Evolutionary conservation across 2,113 vertebrate species (phyloP).

Genomic region (Ptychochromis oligacanthus): DNA sequence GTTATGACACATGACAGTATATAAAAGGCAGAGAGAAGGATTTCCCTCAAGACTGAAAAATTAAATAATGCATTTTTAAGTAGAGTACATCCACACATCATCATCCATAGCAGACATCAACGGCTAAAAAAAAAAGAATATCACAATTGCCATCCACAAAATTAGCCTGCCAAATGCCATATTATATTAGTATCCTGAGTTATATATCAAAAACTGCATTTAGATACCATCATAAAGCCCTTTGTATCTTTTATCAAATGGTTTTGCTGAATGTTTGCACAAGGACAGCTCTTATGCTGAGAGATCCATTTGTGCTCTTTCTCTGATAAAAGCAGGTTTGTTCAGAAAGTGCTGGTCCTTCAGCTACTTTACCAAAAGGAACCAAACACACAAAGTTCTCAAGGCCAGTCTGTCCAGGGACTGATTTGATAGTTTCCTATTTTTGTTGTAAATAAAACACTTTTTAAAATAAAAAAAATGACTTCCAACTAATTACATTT

Average conservation of each 20-base stretch:
- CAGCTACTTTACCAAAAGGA: conserved; percentile 22
- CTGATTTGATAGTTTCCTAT: background rate
- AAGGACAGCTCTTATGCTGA: conserved; percentile 23
- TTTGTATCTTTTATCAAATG: background rate
- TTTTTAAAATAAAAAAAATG: background rate
- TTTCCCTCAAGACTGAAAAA: too few species aligned
- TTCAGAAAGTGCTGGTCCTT: conserved; percentile 38
- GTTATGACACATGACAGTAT: too few species aligned
- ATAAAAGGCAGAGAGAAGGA: too few species aligned
- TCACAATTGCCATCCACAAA: too few species aligned
- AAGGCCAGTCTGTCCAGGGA: conserved; percentile 44
- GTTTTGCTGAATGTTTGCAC: conserved; percentile 8
- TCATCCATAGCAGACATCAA: too few species aligned
- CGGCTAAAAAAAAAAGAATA: too few species aligned
- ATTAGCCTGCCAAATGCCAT: too few species aligned
- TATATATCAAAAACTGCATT: too few species aligned
- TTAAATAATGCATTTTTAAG: too few species aligned
- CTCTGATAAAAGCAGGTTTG: conserved; percentile 58
- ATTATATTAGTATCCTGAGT: too few species aligned
- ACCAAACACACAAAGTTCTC: conserved; percentile 43
- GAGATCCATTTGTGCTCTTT: conserved; percentile 46
- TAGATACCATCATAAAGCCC: too few species aligned
- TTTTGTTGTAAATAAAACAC: background rate
- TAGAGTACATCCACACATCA: too few species aligned
- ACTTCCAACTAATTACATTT: background rate